Evolutionary conservation across 2,888 invertebrate species (phyloP), one percentile per base, ranked within the genome.

Genomic region (Lasioglossum calceatum): DNA sequence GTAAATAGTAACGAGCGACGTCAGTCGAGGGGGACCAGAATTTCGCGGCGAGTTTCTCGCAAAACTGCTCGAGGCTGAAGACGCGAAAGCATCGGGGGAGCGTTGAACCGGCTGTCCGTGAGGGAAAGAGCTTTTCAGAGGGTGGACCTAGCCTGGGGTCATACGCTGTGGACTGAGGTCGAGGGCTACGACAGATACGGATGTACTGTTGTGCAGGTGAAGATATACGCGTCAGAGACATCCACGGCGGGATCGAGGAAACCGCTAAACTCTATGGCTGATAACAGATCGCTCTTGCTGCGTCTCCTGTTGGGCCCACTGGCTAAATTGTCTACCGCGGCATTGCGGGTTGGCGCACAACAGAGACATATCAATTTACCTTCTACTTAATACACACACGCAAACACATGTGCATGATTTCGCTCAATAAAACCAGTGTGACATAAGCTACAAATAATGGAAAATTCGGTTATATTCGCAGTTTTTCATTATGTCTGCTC

Each of bases 141-240:
- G 72, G 71, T 36, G 71, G 74, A 50, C 42, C 58, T 77, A 79
- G 32, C 72, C 77, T 19, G 83, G 72, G 87, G 79, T 79, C 81
- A 54, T 70, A 78, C 19, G 50, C 71, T 61, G 76, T 61, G 82
- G 72, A 44, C 77, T 47, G 71, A 47, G 87, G 87, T 87, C 79
- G 82, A 88, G 86, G 74, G 81, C 39, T 44, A 75, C 67, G 88
- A 89, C 89, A 88, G 90, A 81, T 88, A 89, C 86, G 88, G 67
- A 86, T 88, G 83, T 81, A 77, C 76, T 82, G 70, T 73, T 85
- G 88, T 50, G 50, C 81, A 82, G 88, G 87, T 85, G 84, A 89
- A 88, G 90, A 87, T 88, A 89, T 89, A 88, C 88, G 88, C 77
- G 84, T 88, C 90, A 85, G 81, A 58, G 85, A 76, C 84, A 88